These are phyloP conservation scores for Crypturellus undulatus DNA, from an alignment of 2,113 vertebrate genomes.

Conservation along the genomic window DNA sequence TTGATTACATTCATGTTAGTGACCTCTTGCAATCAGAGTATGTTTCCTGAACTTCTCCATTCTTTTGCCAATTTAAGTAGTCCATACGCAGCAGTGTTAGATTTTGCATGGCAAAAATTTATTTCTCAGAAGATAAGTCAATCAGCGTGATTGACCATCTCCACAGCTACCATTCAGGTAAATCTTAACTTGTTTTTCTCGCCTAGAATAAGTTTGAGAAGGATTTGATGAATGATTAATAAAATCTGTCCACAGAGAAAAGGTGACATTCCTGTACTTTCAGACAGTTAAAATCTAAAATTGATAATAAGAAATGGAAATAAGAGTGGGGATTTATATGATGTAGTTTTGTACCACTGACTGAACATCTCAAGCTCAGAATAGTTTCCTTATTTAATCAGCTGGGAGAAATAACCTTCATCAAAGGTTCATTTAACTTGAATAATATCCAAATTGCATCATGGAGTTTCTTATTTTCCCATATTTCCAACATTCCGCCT, in stretches of 20 bases:
- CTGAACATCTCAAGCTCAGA: neutral
- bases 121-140: neutral
- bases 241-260: neutral
- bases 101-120: neutral
- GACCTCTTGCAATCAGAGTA: neutral
- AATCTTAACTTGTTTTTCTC: neutral
- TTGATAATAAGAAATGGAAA: neutral
- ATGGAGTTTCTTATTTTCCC: neutral
- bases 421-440: neutral
- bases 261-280: neutral
- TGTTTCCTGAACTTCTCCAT: neutral
- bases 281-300: neutral
- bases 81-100: neutral
- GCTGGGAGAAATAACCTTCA: neutral
- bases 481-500: neutral
- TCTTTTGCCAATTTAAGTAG: neutral
- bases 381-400: neutral
- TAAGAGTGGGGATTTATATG: neutral
- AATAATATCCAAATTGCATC: slow-evolving; percentile 5
- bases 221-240: neutral
- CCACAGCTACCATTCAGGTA: neutral
- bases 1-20: neutral
- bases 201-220: neutral
- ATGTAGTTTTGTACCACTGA: neutral
- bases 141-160: neutral